Evolutionary conservation across 2,888 invertebrate genomes (phyloP), one percentile per base, ranked within the genome.

Genomic region (Gnatocerus cornutus): DNA sequence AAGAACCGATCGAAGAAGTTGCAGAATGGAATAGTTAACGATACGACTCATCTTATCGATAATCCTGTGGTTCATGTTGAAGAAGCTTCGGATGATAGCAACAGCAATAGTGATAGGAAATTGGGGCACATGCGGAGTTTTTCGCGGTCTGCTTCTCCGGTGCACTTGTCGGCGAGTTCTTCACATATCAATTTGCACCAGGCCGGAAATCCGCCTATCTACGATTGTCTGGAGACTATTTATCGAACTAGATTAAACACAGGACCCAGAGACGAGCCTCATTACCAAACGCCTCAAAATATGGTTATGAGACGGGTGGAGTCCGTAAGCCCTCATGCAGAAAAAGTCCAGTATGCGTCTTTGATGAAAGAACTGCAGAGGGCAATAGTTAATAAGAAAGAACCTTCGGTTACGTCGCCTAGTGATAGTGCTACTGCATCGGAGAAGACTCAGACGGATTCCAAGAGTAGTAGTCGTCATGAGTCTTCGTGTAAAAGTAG

Each of bases 121-220:
- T 74, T 87, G 69, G 83, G 84, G 74, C 84, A 86, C 76, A 86
- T 87, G 87, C 86, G 85, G 73, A 87, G 87, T 74, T 87, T 87
- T 76, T 87, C 87, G 0, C 80, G 86, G 37, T 85, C 86, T 9
- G 84, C 86, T 33, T 87, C 87, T 6, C 87, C 87, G 6, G 83
- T 84, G 8, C 78, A 83, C 6, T 80, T 86, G 43, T 87, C 87
- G 0, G 86, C 86, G n/a, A 85, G 85, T 68, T 86, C 86, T n/a
- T 86, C 86, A 12, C 85, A 85, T 68, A 68, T 78, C 74, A 85
- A 84, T 67, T 77, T 85, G 62, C 83, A 82, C 70, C 77, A 72
- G 14, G 73, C 63, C 43, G 12, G 67, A 21, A 72, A 75, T 62
- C 84, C 84, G 14, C 84, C 83, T 9, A 85, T 85, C 64, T 86